These are phyloP conservation scores for Eptatretus atami DNA, from an alignment of 2,797 vertebrate species.

Conservation along the genomic window DNA sequence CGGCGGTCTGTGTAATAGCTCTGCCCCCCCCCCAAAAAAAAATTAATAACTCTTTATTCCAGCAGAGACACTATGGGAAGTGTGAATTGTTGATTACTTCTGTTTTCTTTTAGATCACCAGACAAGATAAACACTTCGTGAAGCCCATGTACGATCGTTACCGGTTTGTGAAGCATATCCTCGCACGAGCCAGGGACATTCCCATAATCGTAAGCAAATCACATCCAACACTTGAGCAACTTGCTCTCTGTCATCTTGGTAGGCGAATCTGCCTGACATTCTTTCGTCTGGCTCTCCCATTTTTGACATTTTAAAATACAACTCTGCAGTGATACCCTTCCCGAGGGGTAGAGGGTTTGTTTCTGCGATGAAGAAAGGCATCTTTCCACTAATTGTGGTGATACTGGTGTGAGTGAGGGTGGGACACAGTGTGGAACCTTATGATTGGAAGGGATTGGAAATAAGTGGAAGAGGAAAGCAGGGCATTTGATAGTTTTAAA, in stretches of 20 bases:
- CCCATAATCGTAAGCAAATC: slow-evolving; percentile 58
- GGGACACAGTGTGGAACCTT: too few relatives aligned
- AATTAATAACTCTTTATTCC: slow-evolving; percentile 8
- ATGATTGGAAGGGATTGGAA: too few relatives aligned
- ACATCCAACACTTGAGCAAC: background rate
- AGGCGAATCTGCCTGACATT: too few relatives aligned
- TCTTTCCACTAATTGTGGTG: background rate
- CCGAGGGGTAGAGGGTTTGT: background rate
- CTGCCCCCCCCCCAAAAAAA: background rate
- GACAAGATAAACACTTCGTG: slow-evolving; percentile 60
- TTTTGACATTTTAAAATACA: too few relatives aligned
- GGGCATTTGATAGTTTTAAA: too few relatives aligned
- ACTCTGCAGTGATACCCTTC: too few relatives aligned
- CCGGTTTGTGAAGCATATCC: slow-evolving; percentile 79
- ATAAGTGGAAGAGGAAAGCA: too few relatives aligned
- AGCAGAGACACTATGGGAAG: slow-evolving; percentile 14
- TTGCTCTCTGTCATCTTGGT: too few relatives aligned
- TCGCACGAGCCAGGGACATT: slow-evolving; percentile 52
- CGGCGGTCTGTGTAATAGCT: background rate
- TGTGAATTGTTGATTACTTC: slow-evolving; percentile 10
- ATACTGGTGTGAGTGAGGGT: background rate
- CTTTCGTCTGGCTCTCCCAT: too few relatives aligned
- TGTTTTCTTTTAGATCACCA: slow-evolving; percentile 32
- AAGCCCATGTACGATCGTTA: slow-evolving; percentile 87
- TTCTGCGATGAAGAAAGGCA: background rate